These are phyloP conservation scores for Protonibea diacanthus DNA, from an alignment of 2,797 vertebrate genomes.

Conservation along the genomic window DNA sequence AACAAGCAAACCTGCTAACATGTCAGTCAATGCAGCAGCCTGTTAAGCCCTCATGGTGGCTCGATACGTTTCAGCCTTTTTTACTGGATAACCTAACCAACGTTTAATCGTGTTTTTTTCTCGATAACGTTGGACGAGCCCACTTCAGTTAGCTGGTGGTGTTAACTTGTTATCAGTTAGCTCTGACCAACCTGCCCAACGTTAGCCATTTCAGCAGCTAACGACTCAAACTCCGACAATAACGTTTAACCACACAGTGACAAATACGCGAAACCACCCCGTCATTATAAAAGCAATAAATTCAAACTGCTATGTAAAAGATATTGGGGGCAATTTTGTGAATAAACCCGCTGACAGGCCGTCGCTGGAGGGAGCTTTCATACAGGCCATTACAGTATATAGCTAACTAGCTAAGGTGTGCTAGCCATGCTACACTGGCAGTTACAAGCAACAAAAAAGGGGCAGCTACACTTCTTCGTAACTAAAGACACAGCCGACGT, in stretches of 20 bases:
- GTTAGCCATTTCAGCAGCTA: conserved; percentile 61
- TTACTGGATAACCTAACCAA: background rate
- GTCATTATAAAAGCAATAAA: too few relatives aligned
- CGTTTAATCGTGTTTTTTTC: background rate
- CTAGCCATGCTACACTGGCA: conserved; percentile 70
- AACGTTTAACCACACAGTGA: conserved; percentile 6
- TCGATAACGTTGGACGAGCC: conserved; percentile 5
- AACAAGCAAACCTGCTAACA: conserved; percentile 29
- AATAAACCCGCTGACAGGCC: conserved; percentile 34
- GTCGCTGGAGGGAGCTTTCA: conserved; percentile 42
- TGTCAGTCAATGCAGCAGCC: conserved; percentile 12
- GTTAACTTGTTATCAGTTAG: conserved; percentile 54
- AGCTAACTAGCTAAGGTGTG: conserved; percentile 66
- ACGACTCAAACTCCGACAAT: conserved; percentile 30
- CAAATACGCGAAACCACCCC: background rate
- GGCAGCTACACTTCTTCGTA: background rate
- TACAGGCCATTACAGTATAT: conserved; percentile 70
- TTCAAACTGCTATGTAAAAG: background rate
- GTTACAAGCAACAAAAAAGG: conserved; percentile 45
- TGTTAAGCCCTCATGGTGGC: background rate
- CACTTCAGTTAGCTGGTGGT: conserved; percentile 4
- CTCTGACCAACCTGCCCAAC: conserved; percentile 44
- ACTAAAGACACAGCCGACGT: conserved; percentile 1
- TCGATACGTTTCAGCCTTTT: background rate
- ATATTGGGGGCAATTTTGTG: background rate